Evolutionary conservation across 2,888 invertebrate genomes (phyloP).

Genomic region (Drosophila atroscutellata): DNA sequence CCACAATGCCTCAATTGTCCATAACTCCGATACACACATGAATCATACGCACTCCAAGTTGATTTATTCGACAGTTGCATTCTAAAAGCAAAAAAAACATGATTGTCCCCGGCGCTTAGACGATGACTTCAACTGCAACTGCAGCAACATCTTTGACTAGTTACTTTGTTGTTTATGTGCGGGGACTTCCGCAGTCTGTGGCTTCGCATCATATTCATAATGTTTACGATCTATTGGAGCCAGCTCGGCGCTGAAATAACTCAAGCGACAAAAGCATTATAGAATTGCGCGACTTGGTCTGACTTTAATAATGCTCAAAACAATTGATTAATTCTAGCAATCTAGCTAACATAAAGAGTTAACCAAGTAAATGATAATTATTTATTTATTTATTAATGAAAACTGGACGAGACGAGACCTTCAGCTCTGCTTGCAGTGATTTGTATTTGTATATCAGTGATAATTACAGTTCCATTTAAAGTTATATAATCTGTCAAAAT

Average conservation of each 20-base stretch:
- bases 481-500: not conserved
- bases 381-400: not conserved
- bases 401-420: not conserved
- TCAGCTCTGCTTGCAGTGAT: not conserved
- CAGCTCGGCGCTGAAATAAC: constrained; percentile 16
- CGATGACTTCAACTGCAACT: constrained; percentile 23
- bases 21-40: constrained; percentile 47
- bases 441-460: not conserved
- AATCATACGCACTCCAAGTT: constrained; percentile 52
- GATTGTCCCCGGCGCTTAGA: constrained; percentile 46
- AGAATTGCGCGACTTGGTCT: not conserved
- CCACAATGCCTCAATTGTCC: constrained; percentile 24
- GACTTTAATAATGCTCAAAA: not conserved
- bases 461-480: not conserved
- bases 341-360: not conserved
- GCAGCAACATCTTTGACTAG: constrained; percentile 16
- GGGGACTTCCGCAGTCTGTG: constrained; percentile 47
- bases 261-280: constrained; percentile 7
- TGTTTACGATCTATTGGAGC: constrained; percentile 24
- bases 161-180: constrained; percentile 48
- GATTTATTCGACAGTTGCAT: constrained; percentile 58
- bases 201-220: constrained; percentile 7
- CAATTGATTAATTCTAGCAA: not conserved
- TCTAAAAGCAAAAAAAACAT: constrained; percentile 54
- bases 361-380: not conserved